Base-by-base conservation (phyloP, 2,113 vertebrate species). In the Oreochromis niloticus region DNA sequence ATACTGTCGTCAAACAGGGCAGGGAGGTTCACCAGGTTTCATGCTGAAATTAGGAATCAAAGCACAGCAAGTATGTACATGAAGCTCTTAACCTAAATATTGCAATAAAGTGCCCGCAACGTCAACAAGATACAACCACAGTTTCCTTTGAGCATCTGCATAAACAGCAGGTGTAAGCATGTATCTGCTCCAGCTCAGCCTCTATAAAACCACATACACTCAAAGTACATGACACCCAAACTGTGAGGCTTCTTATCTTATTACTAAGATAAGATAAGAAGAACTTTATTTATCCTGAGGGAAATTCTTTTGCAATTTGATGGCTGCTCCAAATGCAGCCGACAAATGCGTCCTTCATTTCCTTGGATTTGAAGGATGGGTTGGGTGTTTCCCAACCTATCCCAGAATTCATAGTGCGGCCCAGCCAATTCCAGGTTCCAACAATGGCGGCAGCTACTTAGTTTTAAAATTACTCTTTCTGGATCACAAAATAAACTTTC, bases 191-290 rank as follows among this genome's bases (percentile, higher is more conserved):
- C 46, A 50, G 46, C 71, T 13, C 43, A 78, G 46, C 16, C 16
- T 78, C 73, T 78, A 32, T 52, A 52, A 78, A 78, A 57, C 36
- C 80, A 81, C 80, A 59, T 30, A 56, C 41, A 46, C 54, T 59
- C 24, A 46, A 27, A 17, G 36, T 57, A 63, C 11, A 63, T 19
- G 80, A 43, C 36, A 19, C 0, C n/a, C 63, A 13, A 80, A 54
- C 34, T 17, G 2, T 14, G 34, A 43, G 52, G 34, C 13, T 24
- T 24, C 24, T 24, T 24, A 24, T 24, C 24, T 24, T 24, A 24
- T 24, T 24, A 24, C 24, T 3, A 27, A 39, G 61, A 36, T n/a
- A 34, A 34, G 34, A 34, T 32, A 63, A 63, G 24, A 59, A 32
- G 61, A 66, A 63, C 17, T 66, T 66, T 36, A 66, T 66, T 66